Percentiles rank a stretch among this genome's conserved stretches.
Conservation (phyloP, 2,797 vertebrate genomes). For the Pseudochirops cupreus region DNA sequence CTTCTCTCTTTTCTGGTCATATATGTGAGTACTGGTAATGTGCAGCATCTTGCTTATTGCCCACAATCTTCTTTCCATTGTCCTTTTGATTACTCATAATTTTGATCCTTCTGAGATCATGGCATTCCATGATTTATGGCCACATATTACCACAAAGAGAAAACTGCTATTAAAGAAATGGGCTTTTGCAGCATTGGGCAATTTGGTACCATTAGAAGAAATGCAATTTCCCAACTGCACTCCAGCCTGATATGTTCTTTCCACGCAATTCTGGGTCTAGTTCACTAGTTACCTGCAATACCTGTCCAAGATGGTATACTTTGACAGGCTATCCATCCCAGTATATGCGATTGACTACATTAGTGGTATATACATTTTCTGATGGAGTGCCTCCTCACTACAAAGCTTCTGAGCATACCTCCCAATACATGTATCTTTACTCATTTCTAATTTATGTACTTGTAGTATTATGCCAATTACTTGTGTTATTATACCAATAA, state of each 20-base stretch:
- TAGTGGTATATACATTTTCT: not conserved
- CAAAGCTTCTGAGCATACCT: not conserved
- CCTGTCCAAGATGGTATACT: not conserved
- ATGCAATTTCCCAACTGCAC: not conserved
- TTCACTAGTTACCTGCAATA: not conserved
- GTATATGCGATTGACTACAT: not conserved
- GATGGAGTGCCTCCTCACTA: not conserved
- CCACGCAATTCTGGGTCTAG: not conserved
- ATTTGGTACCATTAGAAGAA: not conserved
- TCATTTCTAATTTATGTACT: not conserved
- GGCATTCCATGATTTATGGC: not conserved
- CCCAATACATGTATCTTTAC: not conserved
- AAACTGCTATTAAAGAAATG: slow-evolving; percentile 1
- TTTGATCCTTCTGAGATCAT: not conserved
- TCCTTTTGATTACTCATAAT: not conserved
- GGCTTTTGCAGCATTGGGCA: not conserved
- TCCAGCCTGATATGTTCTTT: not conserved
- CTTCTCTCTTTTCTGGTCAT: not conserved
- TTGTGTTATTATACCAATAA: not conserved
- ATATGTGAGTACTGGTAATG: not conserved
- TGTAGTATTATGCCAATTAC: not conserved
- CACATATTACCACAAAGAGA: not conserved
- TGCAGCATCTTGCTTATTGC: not conserved
- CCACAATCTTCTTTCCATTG: not conserved
- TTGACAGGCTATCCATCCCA: not conserved